Conservation (phyloP, 1,140 invertebrate species). For the Telenomus remus region DNA sequence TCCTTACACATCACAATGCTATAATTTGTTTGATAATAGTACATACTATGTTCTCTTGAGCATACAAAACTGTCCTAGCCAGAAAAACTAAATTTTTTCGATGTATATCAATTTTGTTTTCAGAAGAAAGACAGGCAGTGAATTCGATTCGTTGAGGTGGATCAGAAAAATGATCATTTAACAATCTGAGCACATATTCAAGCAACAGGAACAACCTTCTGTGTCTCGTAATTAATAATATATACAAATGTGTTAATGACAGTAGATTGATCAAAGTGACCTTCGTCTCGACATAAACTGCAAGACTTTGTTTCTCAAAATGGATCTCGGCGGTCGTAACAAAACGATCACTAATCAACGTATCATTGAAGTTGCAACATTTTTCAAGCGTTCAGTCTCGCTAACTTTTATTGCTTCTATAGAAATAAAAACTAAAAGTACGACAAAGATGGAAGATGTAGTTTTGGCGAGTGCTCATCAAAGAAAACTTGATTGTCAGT, state of each 20-base stretch:
- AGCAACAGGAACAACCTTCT: conserved; percentile 7
- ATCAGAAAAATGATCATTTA: conserved; percentile 7
- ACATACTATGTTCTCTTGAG: conserved; percentile 1
- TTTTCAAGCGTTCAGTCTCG: background rate
- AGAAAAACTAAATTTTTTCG: conserved; percentile 29
- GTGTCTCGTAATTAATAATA: conserved; percentile 9
- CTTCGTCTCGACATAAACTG: conserved; percentile 38
- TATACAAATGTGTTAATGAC: conserved; percentile 24
- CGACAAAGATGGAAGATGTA: conserved; percentile 37
- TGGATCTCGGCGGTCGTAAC: conserved; percentile 19
- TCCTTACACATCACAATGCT: background rate
- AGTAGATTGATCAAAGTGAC: conserved; percentile 5
- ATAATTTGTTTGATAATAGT: conserved; percentile 10
- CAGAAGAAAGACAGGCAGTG: conserved; percentile 39
- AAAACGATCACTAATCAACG: conserved; percentile 4
- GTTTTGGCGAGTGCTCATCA: conserved; percentile 32
- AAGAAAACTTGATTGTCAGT: conserved; percentile 39
- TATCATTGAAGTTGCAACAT: background rate
- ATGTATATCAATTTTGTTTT: conserved; percentile 30
- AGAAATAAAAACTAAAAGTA: conserved; percentile 12
- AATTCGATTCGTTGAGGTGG: conserved; percentile 38
- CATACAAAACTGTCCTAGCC: conserved; percentile 14
- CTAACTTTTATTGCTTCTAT: background rate
- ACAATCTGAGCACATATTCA: conserved; percentile 8
- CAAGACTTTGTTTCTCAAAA: conserved; percentile 20